Percentiles rank a stretch among this genome's conserved stretches.
phyloP scores from a whole-genome alignment of 2,888 invertebrate species.

The Andrena bucephala region DNA sequence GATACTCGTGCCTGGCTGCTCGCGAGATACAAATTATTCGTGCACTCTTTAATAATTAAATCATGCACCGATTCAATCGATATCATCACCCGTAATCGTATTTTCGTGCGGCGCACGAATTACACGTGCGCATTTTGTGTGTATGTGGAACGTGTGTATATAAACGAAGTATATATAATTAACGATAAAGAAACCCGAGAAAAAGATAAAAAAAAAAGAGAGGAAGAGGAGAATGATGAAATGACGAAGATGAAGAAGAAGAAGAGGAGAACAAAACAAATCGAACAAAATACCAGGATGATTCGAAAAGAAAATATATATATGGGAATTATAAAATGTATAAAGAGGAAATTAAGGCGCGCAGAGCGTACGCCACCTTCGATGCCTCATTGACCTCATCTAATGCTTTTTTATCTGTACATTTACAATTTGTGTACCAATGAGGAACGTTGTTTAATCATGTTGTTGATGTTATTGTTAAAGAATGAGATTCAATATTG shows the following conservation, averaged over 20 bases:
- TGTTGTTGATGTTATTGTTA: slow-evolving; percentile 93
- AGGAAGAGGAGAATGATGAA: slow-evolving; percentile 7
- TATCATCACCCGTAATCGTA: slow-evolving; percentile 74
- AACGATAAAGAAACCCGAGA: slow-evolving; percentile 54
- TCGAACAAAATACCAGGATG: slow-evolving; percentile 38
- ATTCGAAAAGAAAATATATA: slow-evolving; percentile 41
- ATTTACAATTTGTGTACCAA: slow-evolving; percentile 85
- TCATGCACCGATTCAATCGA: slow-evolving; percentile 83
- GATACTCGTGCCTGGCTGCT: slow-evolving; percentile 57
- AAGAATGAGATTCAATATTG: slow-evolving; percentile 91
- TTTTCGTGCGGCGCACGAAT: slow-evolving; percentile 70
- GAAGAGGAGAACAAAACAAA: slow-evolving; percentile 51
- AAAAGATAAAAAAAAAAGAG: slow-evolving; percentile 58
- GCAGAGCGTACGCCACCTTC: slow-evolving; percentile 83
- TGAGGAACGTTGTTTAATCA: slow-evolving; percentile 87
- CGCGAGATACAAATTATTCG: slow-evolving; percentile 73
- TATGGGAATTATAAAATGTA: slow-evolving; percentile 67
- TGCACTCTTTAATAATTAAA: slow-evolving; percentile 83
- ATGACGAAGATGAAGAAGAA: neutral
- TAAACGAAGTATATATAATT: slow-evolving; percentile 67
- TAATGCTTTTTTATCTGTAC: slow-evolving; percentile 85
- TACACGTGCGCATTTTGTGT: slow-evolving; percentile 72
- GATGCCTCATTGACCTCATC: slow-evolving; percentile 85
- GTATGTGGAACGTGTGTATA: slow-evolving; percentile 80
- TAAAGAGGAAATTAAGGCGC: slow-evolving; percentile 76